phyloP scores from a whole-genome alignment of 2,113 vertebrate species.

The Colinus virginianus region DNA sequence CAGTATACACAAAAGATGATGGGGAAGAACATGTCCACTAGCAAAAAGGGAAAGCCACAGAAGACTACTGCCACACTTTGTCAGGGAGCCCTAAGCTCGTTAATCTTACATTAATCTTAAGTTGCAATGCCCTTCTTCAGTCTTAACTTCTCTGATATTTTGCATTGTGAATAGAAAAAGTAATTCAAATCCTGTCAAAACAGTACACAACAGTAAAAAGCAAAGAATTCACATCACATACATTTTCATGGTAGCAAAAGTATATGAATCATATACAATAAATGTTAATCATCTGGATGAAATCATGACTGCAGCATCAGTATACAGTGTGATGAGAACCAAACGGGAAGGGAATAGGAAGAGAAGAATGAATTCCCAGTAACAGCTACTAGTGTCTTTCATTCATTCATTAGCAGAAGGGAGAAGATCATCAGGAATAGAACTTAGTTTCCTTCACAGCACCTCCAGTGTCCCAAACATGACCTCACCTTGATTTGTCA shows the following conservation, averaged over 20 bases:
- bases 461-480: not conserved
- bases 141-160: not conserved
- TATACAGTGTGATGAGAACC: not conserved
- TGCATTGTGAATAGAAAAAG: not conserved
- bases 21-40: not conserved
- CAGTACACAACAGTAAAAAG: not conserved
- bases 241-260: too few species aligned
- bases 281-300: not conserved
- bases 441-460: not conserved
- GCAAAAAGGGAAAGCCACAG: not conserved
- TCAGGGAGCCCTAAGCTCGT: not conserved
- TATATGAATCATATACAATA: too few species aligned
- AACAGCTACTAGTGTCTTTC: not conserved
- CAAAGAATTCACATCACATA: not conserved
- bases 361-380: not conserved
- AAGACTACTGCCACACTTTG: fast-evolving
- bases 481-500: not conserved
- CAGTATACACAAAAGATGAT: not conserved
- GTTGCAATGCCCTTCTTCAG: not conserved
- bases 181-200: not conserved
- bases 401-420: not conserved
- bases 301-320: not conserved
- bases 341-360: not conserved
- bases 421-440: not conserved
- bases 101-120: not conserved